phyloP scores from a whole-genome alignment of 64 coral and sea anemone species.

The Porites australiensis region DNA sequence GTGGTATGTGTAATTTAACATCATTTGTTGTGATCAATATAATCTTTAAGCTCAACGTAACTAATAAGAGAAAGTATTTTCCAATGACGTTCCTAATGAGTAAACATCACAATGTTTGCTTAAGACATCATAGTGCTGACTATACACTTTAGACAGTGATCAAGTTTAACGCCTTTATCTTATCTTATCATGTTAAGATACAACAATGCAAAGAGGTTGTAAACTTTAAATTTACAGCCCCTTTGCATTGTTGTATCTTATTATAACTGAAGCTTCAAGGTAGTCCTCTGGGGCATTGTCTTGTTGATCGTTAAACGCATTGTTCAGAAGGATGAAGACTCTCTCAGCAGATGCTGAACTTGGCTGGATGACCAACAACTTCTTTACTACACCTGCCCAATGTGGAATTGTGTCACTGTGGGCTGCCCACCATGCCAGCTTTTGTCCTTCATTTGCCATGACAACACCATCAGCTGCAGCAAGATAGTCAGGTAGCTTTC shows the following conservation, averaged over 20 bases:
- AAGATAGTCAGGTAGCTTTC: constrained; percentile 48
- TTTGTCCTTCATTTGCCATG: background rate
- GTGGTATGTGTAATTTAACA: too few species aligned
- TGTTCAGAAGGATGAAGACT: constrained; percentile 8
- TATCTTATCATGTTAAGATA: too few species aligned
- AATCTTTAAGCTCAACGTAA: too few species aligned
- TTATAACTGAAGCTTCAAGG: constrained; percentile 52
- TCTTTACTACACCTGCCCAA: constrained; percentile 45
- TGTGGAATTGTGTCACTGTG: constrained; percentile 44
- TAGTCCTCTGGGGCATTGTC: constrained; percentile 31
- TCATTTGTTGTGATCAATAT: too few species aligned
- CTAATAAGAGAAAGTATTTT: too few species aligned
- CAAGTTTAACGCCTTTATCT: too few species aligned
- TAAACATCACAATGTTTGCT: too few species aligned
- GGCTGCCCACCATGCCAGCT: constrained; percentile 46
- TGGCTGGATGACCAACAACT: constrained; percentile 43
- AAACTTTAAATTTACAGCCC: too few species aligned
- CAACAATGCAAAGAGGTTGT: too few species aligned
- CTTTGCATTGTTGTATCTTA: constrained; percentile 30
- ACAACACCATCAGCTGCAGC: constrained; percentile 50
- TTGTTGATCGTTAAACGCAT: background rate
- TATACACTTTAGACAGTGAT: too few species aligned
- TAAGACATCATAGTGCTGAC: too few species aligned
- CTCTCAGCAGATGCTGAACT: constrained; percentile 45
- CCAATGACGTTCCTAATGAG: too few species aligned